These are phyloP conservation scores for Idris sp. DNA, from an alignment of 1,140 invertebrate species.

Conservation along the genomic window DNA sequence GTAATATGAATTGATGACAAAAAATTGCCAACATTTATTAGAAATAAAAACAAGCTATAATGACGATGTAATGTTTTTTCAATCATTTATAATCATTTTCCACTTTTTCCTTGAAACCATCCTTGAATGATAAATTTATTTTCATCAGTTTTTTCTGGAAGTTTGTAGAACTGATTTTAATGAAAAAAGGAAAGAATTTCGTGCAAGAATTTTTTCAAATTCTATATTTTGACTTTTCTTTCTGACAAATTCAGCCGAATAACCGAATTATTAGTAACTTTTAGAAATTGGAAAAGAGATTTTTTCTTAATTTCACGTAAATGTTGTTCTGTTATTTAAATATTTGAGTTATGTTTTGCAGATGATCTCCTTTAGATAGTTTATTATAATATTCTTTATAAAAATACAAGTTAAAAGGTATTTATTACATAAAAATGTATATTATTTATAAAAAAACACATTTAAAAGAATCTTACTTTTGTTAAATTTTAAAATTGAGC, in stretches of 20 bases:
- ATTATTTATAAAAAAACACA: too few relatives aligned
- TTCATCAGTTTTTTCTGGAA: neutral
- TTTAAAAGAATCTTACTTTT: too few relatives aligned
- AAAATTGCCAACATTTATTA: too few relatives aligned
- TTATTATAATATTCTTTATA: too few relatives aligned
- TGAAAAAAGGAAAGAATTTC: conserved; percentile 15
- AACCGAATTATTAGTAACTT: conserved; percentile 14
- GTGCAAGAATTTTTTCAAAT: conserved; percentile 15
- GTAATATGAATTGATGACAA: too few relatives aligned
- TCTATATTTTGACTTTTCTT: conserved; percentile 10
- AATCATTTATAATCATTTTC: conserved; percentile 20
- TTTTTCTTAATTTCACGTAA: neutral
- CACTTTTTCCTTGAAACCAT: neutral
- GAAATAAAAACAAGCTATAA: conserved; percentile 13
- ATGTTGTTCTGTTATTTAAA: neutral
- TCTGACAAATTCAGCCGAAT: too few relatives aligned
- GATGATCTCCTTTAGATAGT: too few relatives aligned
- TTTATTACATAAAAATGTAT: too few relatives aligned
- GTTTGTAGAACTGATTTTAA: conserved; percentile 17
- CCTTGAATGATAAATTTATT: conserved; percentile 25
- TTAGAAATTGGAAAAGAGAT: conserved; percentile 6
- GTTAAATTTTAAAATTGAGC: too few relatives aligned
- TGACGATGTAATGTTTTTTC: conserved; percentile 7
- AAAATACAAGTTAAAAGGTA: too few relatives aligned
- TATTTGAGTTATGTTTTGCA: too few relatives aligned